Conservation (phyloP, 1,140 invertebrate genomes). For the Mesaphorura yosii region DNA sequence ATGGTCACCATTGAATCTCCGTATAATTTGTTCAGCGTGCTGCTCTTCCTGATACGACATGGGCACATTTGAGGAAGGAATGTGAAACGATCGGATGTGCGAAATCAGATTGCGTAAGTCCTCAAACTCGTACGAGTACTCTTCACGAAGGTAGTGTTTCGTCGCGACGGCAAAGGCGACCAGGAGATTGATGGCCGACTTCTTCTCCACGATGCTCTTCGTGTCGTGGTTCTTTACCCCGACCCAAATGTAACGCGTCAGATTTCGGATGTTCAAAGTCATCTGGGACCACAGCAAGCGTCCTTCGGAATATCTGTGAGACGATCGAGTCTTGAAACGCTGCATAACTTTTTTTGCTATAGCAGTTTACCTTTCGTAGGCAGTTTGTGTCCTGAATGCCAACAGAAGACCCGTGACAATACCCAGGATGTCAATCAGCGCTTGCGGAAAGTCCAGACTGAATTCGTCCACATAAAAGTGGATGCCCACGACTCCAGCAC, state of each 20-base stretch:
- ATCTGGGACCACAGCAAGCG: conserved; percentile 26
- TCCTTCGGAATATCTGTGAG: conserved; percentile 28
- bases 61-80: conserved; percentile 3
- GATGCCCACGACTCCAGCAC: neutral
- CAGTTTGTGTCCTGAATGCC: too few relatives aligned
- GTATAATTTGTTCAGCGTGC: neutral
- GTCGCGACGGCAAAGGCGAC: conserved; percentile 21
- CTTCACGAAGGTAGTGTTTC: conserved; percentile 18
- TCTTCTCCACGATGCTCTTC: conserved; percentile 23
- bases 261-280: conserved; percentile 25
- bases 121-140: conserved; percentile 15
- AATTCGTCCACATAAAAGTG: too few relatives aligned
- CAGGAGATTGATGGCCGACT: conserved; percentile 18
- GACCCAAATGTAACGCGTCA: conserved; percentile 26
- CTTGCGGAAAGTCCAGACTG: too few relatives aligned
- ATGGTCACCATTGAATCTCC: neutral
- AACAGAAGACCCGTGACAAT: too few relatives aligned
- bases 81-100: conserved; percentile 15
- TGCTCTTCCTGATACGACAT: conserved; percentile 1
- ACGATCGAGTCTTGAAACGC: too few relatives aligned
- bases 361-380: too few relatives aligned
- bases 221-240: conserved; percentile 16
- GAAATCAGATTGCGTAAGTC: conserved; percentile 14
- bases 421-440: too few relatives aligned
- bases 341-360: too few relatives aligned